Conservation (phyloP, 2,113 vertebrate species). For the Thryonomys swinderianus region DNA sequence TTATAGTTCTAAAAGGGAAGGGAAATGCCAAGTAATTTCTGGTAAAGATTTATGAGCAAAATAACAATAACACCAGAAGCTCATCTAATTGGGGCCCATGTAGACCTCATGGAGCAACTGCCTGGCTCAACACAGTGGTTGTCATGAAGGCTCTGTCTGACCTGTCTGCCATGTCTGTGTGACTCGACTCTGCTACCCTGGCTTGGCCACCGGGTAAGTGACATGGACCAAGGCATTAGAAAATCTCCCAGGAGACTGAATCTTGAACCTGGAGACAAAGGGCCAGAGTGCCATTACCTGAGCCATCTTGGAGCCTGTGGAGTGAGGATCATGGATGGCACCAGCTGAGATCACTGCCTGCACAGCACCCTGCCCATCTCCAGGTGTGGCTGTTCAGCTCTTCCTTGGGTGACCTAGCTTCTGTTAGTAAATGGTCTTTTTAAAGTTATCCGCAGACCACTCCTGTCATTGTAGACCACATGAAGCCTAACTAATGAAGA, state of each 20-base stretch:
- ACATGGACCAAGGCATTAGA: neutral
- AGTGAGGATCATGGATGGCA: neutral
- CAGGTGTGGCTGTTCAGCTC: neutral
- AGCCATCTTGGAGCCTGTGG: neutral
- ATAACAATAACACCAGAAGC: neutral
- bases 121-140: too few relatives aligned
- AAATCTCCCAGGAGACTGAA: neutral
- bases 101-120: neutral
- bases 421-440: neutral
- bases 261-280: neutral
- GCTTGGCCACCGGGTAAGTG: neutral
- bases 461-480: neutral
- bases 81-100: neutral
- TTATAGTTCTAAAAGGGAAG: too few relatives aligned
- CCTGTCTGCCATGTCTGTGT: neutral
- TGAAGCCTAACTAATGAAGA: neutral
- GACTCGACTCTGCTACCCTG: neutral
- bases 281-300: neutral
- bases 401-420: neutral
- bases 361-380: neutral
- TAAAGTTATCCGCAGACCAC: neutral
- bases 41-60: neutral
- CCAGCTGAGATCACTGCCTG: neutral
- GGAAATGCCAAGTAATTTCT: neutral
- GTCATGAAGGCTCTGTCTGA: too few relatives aligned